Conservation (phyloP, 2,113 vertebrate genomes). For the Nycticorax nycticorax region DNA sequence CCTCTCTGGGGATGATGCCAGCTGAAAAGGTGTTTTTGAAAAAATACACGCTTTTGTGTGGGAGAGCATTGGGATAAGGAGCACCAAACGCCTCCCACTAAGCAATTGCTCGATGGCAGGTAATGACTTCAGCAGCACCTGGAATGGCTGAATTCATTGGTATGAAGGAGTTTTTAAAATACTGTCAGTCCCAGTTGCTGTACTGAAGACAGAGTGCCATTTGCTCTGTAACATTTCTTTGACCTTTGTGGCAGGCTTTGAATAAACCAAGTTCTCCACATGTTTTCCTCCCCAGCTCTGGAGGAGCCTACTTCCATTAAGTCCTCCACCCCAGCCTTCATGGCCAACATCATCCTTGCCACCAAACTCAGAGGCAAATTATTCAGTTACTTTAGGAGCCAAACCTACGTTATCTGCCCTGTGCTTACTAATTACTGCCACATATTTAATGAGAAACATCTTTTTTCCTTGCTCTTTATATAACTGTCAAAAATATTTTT, state of each 20-base stretch:
- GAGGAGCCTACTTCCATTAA: neutral
- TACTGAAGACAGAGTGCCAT: neutral
- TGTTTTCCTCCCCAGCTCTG: neutral
- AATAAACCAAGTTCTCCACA: neutral
- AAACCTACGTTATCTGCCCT: neutral
- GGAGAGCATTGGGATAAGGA: neutral
- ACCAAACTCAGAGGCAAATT: neutral
- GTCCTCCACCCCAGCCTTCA: neutral
- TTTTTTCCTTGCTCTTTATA: neutral
- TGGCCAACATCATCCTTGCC: neutral
- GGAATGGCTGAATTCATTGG: neutral
- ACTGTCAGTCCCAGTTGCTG: neutral
- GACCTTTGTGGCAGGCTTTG: neutral
- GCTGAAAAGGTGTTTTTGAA: neutral
- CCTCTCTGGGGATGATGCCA: neutral
- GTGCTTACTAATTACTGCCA: neutral
- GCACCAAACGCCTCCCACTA: neutral
- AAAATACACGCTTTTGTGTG: neutral
- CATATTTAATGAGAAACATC: neutral
- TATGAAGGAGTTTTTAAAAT: neutral
- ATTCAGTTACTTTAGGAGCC: neutral
- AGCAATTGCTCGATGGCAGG: fast-evolving
- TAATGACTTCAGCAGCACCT: neutral
- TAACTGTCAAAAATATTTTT: neutral
- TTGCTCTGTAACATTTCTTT: neutral